These are phyloP conservation scores for Platerodrilus igneus DNA, from an alignment of 2,888 invertebrate genomes.

Conservation along the genomic window DNA sequence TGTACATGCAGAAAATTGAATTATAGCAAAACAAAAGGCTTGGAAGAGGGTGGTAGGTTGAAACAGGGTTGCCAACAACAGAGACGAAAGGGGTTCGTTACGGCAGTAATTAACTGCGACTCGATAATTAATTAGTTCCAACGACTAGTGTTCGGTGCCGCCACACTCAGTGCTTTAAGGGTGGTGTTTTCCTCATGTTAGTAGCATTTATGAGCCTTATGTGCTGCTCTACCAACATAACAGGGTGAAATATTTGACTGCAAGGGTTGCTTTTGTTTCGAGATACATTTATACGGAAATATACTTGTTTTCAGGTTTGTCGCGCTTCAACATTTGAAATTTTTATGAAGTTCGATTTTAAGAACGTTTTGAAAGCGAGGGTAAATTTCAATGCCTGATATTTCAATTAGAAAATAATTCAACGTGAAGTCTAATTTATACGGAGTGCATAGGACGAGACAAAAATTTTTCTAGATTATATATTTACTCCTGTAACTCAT, in stretches of 20 bases:
- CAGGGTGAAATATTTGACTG: constrained; percentile 33
- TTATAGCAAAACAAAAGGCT: constrained; percentile 43
- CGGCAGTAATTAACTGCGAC: constrained; percentile 47
- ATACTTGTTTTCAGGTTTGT: constrained; percentile 27
- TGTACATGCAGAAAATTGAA: constrained; percentile 44
- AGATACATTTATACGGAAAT: constrained; percentile 31
- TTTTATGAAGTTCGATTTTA: no score
- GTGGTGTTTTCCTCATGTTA: constrained; percentile 29
- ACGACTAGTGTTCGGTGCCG: constrained; percentile 44
- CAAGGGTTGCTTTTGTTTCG: constrained; percentile 33
- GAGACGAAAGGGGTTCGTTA: constrained; percentile 40
- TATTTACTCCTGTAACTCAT: no score
- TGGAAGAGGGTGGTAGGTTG: constrained; percentile 29
- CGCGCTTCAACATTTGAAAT: no score
- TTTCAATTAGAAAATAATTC: no score
- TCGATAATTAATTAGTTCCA: constrained; percentile 49
- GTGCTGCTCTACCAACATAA: constrained; percentile 25
- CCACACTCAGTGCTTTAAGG: constrained; percentile 32
- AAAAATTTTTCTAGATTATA: no score
- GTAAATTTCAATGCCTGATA: no score
- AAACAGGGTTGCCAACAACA: constrained; percentile 35
- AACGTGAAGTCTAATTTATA: no score
- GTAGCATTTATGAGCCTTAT: constrained; percentile 15
- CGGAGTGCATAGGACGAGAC: no score
- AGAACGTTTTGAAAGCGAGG: no score